Conservation (phyloP, 2,797 vertebrate species). For the Phrynocephalus forsythii region DNA sequence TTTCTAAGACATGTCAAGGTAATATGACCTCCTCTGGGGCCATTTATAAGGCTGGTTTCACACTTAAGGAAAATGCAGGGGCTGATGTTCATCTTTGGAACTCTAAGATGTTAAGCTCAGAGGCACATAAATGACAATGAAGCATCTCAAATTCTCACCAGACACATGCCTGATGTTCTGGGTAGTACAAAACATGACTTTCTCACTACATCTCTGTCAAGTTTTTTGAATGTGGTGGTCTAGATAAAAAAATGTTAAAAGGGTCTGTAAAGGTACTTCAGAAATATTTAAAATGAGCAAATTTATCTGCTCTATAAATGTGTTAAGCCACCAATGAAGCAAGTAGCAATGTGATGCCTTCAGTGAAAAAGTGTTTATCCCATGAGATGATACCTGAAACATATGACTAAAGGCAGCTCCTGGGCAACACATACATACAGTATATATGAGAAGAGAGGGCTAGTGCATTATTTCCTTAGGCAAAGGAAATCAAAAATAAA, state of each 20-base stretch:
- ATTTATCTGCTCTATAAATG: background rate
- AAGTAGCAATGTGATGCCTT: background rate
- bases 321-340: background rate
- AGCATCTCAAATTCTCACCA: background rate
- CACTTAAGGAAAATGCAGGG: background rate
- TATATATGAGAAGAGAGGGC: constrained; percentile 22
- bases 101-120: background rate
- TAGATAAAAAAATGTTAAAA: background rate
- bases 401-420: constrained; percentile 15
- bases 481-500: accelerated
- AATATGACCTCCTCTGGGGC: background rate
- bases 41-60: constrained; percentile 1
- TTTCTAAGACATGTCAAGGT: constrained; percentile 5
- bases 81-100: background rate
- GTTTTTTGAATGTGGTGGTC: background rate
- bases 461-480: background rate
- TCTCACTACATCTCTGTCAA: background rate
- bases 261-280: background rate
- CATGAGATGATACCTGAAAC: constrained; percentile 3
- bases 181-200: background rate
- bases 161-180: background rate
- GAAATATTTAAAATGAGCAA: constrained; percentile 1
- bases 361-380: background rate
- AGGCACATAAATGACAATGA: background rate
- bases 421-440: background rate